Evolutionary conservation across 2,888 invertebrate genomes (phyloP).

Genomic region (Barypeithes pellucidus): DNA sequence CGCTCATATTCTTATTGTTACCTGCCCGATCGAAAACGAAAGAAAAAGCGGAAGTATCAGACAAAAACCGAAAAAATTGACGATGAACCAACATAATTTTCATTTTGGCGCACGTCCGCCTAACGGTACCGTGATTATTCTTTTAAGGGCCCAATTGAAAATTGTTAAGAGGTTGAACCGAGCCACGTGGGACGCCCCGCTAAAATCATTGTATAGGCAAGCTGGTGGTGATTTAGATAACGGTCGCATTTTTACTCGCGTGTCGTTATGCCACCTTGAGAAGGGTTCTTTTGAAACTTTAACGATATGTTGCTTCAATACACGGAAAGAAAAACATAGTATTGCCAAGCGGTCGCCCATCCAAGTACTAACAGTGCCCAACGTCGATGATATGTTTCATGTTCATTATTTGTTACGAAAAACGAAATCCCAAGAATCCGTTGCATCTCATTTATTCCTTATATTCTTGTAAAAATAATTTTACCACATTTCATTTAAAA

Average conservation of each 20-base stretch:
- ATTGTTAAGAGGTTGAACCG: constrained; percentile 10
- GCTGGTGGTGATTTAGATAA: constrained; percentile 36
- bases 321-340: no score
- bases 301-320: no score
- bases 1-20: constrained; percentile 8
- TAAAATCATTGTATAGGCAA: constrained; percentile 33
- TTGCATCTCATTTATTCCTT: no score
- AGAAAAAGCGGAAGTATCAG: constrained; percentile 34
- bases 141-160: constrained; percentile 14
- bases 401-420: no score
- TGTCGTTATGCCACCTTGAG: constrained; percentile 18
- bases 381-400: no score
- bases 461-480: no score
- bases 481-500: no score
- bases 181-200: constrained; percentile 48
- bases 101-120: constrained; percentile 35
- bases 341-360: no score
- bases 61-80: constrained; percentile 28
- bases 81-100: constrained; percentile 37
- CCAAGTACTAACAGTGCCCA: no score
- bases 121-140: constrained; percentile 39
- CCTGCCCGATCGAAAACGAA: constrained; percentile 15
- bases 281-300: constrained; percentile 27
- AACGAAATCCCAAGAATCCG: no score
- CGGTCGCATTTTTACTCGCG: constrained; percentile 41